phyloP scores from a whole-genome alignment of 1,140 invertebrate species.

The Archivesica marissinica region DNA sequence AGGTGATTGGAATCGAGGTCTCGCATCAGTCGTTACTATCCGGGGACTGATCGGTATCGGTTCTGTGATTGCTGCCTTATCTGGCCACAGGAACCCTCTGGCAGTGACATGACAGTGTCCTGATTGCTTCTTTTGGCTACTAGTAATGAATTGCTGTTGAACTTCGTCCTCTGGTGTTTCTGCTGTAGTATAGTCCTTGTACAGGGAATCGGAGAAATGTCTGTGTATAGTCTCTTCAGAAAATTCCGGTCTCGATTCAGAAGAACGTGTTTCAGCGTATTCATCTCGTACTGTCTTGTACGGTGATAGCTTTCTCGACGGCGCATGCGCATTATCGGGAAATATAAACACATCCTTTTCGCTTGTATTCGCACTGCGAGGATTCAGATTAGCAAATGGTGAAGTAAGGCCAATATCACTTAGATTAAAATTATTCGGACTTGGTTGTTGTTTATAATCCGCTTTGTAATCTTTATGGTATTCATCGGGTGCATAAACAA shows the following conservation, averaged over 20 bases:
- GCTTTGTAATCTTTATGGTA: neutral
- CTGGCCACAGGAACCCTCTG: constrained; percentile 50
- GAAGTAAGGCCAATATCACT: constrained; percentile 49
- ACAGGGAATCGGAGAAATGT: neutral
- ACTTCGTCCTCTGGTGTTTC: neutral
- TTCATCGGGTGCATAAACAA: neutral
- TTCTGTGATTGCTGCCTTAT: constrained; percentile 21
- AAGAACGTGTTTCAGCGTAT: neutral
- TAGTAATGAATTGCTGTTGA: neutral
- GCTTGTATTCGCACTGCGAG: neutral
- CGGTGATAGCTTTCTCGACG: constrained; percentile 21
- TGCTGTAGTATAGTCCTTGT: neutral
- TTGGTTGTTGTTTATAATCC: neutral
- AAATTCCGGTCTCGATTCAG: neutral
- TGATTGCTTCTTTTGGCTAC: neutral
- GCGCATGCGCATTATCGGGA: constrained; percentile 9
- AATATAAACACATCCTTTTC: constrained; percentile 39
- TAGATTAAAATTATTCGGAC: constrained; percentile 39
- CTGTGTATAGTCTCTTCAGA: neutral
- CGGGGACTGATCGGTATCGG: constrained; percentile 37
- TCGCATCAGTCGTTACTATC: constrained; percentile 3
- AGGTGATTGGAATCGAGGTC: neutral
- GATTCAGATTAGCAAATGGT: constrained; percentile 14
- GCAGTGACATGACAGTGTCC: neutral
- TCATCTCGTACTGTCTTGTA: constrained; percentile 1